Conservation (phyloP, 2,888 invertebrate species). For the Rhingia rostrata region DNA sequence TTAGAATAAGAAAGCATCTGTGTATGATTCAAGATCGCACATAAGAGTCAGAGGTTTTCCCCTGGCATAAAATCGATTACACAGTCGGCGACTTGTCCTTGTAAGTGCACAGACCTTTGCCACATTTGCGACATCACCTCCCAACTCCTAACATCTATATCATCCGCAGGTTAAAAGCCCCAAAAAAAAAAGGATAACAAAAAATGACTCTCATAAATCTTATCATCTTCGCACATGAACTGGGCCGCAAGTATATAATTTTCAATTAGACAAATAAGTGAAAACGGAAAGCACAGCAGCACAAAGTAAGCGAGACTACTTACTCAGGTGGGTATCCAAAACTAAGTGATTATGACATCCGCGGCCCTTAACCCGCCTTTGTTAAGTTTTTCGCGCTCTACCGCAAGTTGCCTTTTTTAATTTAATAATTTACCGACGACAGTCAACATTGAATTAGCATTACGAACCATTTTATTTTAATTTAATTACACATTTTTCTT, state of each 20-base stretch:
- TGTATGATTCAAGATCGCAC: too few species aligned
- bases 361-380: conserved; percentile 7
- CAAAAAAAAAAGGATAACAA: neutral
- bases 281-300: conserved; percentile 9
- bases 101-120: neutral
- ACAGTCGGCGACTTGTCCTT: neutral
- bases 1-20: too few species aligned
- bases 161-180: too few species aligned
- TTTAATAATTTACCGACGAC: conserved; percentile 61
- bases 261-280: conserved; percentile 38
- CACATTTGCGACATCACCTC: too few species aligned
- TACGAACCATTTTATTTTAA: conserved; percentile 62
- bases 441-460: conserved; percentile 66
- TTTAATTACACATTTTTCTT: conserved; percentile 36
- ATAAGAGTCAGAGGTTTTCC: too few species aligned
- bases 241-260: conserved; percentile 30
- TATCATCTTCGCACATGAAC: neutral
- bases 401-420: conserved; percentile 45
- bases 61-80: too few species aligned
- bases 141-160: too few species aligned
- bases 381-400: conserved; percentile 19
- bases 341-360: conserved; percentile 39
- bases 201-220: neutral
- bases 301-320: conserved; percentile 20
- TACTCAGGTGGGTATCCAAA: conserved; percentile 18